Percentiles rank a stretch among this genome's conserved stretches.
Evolutionary conservation across 2,888 invertebrate species (phyloP).

Genomic region (Amphimallon solstitiale): DNA sequence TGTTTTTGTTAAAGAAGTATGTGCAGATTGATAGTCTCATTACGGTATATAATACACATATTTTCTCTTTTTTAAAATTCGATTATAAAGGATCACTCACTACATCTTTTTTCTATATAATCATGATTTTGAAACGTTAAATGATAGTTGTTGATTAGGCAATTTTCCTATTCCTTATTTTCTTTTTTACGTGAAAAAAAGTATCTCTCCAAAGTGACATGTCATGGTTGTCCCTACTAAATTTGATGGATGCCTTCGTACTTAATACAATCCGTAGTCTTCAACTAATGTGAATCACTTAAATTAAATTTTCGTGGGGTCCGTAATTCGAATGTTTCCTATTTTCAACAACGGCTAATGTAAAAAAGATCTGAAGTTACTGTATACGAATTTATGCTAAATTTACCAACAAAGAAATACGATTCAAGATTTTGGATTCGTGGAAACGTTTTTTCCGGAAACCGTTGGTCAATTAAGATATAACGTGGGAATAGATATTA

Average conservation of each 20-base stretch:
- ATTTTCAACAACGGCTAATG: not conserved
- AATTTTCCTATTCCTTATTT: slow-evolving; percentile 12
- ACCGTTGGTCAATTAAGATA: slow-evolving; percentile 16
- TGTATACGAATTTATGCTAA: slow-evolving; percentile 28
- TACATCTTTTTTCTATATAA: not conserved
- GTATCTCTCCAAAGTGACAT: slow-evolving; percentile 21
- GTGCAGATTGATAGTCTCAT: no score
- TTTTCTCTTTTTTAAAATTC: no score
- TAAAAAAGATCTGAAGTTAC: not conserved
- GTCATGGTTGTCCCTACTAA: slow-evolving; percentile 23
- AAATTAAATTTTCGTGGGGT: slow-evolving; percentile 26
- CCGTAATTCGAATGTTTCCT: slow-evolving; percentile 7
- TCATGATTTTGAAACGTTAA: slow-evolving; percentile 10
- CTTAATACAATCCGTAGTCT: slow-evolving; percentile 9
- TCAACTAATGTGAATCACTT: slow-evolving; percentile 8
- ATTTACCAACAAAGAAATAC: slow-evolving; percentile 20
- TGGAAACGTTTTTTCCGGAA: slow-evolving; percentile 28
- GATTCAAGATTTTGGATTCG: slow-evolving; percentile 15
- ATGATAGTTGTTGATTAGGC: slow-evolving; percentile 7
- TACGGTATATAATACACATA: not conserved
- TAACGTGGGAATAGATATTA: slow-evolving; percentile 19
- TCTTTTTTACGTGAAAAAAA: slow-evolving; percentile 8
- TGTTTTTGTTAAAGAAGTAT: no score
- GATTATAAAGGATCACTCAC: no score
- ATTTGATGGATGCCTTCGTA: slow-evolving; percentile 28